Evolutionary conservation across 2,888 invertebrate species (phyloP).

Genomic region (Amphipoea lucens): DNA sequence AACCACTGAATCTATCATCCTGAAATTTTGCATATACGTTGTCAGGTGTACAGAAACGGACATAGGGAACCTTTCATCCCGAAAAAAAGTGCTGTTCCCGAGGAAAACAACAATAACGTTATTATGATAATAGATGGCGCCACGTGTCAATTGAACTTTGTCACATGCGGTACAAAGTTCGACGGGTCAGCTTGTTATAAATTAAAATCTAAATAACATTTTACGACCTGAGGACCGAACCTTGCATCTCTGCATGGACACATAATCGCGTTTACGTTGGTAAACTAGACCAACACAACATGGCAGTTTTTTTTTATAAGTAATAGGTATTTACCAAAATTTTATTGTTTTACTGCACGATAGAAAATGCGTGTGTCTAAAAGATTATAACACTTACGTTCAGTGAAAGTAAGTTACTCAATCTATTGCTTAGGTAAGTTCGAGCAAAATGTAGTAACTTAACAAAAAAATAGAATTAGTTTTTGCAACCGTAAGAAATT

Average conservation of each 20-base stretch:
- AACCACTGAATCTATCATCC: too few relatives aligned
- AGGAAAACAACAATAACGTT: too few relatives aligned
- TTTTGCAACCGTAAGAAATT: constrained; percentile 41
- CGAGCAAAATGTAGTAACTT: constrained; percentile 6
- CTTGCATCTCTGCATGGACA: neutral
- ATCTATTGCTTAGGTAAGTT: constrained; percentile 26
- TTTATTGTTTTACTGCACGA: neutral
- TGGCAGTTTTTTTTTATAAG: neutral
- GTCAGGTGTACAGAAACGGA: too few relatives aligned
- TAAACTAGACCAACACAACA: neutral
- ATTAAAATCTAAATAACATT: neutral
- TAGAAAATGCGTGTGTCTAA: constrained; percentile 23
- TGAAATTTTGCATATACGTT: too few relatives aligned
- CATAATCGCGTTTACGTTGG: too few relatives aligned
- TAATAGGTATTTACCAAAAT: neutral
- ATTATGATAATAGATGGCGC: too few relatives aligned
- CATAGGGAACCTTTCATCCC: too few relatives aligned
- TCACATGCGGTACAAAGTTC: too few relatives aligned
- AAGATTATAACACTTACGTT: constrained; percentile 34
- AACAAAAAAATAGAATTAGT: too few relatives aligned
- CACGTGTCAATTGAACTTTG: too few relatives aligned
- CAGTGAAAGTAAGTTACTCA: constrained; percentile 47
- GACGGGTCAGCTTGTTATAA: too few relatives aligned
- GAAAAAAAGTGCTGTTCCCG: too few relatives aligned
- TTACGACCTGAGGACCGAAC: neutral